Conservation (phyloP, 2,113 vertebrate species). For the Pyrgilauda ruficollis region DNA sequence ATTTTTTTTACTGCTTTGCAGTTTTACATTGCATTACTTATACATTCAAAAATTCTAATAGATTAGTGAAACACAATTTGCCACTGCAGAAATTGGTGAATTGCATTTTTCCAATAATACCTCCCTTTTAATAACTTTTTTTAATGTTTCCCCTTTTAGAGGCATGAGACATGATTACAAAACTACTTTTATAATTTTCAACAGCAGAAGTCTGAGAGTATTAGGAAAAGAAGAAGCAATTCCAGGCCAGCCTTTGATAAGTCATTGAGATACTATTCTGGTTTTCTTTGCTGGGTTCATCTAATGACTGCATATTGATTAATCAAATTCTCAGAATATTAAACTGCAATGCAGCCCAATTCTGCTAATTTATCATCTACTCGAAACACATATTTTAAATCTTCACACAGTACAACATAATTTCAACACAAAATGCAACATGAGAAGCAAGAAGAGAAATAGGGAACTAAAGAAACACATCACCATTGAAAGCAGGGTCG, state of each 20-base stretch:
- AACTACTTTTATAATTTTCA: conserved; percentile 14
- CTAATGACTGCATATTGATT: not conserved
- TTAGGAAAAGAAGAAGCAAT: not conserved
- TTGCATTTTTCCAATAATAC: not conserved
- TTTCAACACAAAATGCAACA: not conserved
- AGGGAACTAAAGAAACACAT: not conserved
- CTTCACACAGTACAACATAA: not conserved
- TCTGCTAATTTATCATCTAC: not conserved
- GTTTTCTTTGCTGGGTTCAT: not conserved
- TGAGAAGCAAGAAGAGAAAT: not conserved
- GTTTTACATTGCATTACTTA: not conserved
- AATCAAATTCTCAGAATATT: not conserved
- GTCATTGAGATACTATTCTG: not conserved
- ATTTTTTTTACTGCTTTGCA: not conserved
- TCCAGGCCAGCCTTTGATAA: not conserved
- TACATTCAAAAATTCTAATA: not conserved
- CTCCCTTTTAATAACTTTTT: not conserved
- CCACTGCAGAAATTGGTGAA: not conserved
- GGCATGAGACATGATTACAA: not conserved
- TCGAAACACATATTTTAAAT: not conserved
- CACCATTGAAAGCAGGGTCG: not conserved
- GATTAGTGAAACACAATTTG: not conserved
- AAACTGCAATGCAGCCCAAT: not conserved
- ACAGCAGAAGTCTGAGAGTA: not conserved
- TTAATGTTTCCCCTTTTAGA: not conserved